These are phyloP conservation scores for Psilanteris sp. DNA, from an alignment of 1,140 invertebrate genomes.

Conservation along the genomic window DNA sequence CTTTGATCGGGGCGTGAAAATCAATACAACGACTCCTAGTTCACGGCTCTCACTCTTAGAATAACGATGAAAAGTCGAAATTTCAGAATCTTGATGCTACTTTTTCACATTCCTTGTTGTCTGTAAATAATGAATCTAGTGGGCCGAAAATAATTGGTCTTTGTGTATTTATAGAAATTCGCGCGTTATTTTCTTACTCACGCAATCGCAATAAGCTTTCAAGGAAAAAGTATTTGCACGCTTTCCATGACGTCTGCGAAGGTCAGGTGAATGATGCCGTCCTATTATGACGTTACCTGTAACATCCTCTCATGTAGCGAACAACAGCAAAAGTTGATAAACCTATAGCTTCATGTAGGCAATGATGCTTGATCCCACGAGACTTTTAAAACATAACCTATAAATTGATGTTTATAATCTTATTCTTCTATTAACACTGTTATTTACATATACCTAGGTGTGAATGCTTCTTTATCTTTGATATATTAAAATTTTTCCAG, in stretches of 20 bases:
- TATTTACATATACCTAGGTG: no score
- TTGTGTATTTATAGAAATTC: conserved; percentile 75
- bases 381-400: conserved; percentile 57
- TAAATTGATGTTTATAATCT: conserved; percentile 50
- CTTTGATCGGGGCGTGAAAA: conserved; percentile 75
- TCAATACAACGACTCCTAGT: conserved; percentile 74
- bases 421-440: no score
- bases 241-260: conserved; percentile 28
- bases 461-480: no score
- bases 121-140: conserved; percentile 37
- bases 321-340: no score
- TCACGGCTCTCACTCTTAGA: conserved; percentile 48
- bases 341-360: conserved; percentile 18
- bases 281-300: neutral
- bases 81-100: conserved; percentile 40
- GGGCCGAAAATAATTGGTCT: conserved; percentile 68
- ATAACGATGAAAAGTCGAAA: conserved; percentile 8
- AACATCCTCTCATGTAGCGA: no score
- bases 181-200: conserved; percentile 61
- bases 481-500: no score
- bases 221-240: conserved; percentile 36
- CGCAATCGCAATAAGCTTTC: conserved; percentile 57
- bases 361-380: conserved; percentile 21
- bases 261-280: conserved; percentile 9
- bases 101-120: conserved; percentile 1